Conservation (phyloP, 2,797 vertebrate genomes). For the Rhinophrynus dorsalis region DNA sequence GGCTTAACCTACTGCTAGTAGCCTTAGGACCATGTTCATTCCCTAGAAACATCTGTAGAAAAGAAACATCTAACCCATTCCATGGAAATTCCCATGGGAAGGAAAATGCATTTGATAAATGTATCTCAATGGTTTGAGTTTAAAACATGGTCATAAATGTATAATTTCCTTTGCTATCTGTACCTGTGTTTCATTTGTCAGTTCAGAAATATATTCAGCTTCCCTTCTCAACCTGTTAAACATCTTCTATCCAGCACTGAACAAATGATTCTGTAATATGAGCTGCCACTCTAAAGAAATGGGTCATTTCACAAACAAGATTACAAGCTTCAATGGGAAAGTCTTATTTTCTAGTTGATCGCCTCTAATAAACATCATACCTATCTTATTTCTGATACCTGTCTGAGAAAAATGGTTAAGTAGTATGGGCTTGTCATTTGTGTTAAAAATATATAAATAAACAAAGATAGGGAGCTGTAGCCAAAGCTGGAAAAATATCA, state of each 20-base stretch:
- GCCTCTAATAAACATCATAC: slow-evolving; percentile 29
- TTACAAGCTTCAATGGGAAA: slow-evolving; percentile 30
- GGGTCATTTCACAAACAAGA: slow-evolving; percentile 44
- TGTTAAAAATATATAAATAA: too few species aligned
- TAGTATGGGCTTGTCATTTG: too few species aligned
- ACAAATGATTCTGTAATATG: slow-evolving; percentile 25
- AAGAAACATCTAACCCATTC: too few species aligned
- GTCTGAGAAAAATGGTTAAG: background rate
- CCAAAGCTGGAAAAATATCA: too few species aligned
- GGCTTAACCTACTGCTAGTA: too few species aligned
- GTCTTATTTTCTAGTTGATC: slow-evolving; percentile 40
- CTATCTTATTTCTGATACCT: background rate
- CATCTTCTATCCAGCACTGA: slow-evolving; percentile 5
- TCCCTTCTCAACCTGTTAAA: slow-evolving; percentile 6
- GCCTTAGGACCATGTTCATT: too few species aligned
- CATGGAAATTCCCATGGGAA: too few species aligned
- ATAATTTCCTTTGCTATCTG: background rate
- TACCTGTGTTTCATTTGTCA: background rate
- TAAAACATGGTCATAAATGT: too few species aligned
- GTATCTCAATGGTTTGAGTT: too few species aligned
- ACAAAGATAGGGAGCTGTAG: too few species aligned
- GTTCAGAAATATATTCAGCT: background rate
- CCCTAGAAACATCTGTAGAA: too few species aligned
- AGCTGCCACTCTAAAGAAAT: slow-evolving; percentile 38
- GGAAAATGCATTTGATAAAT: too few species aligned